Evolutionary conservation across 1,140 invertebrate species (phyloP), one percentile per base, ranked within the genome.

Genomic region (Drosophila kikkawai): DNA sequence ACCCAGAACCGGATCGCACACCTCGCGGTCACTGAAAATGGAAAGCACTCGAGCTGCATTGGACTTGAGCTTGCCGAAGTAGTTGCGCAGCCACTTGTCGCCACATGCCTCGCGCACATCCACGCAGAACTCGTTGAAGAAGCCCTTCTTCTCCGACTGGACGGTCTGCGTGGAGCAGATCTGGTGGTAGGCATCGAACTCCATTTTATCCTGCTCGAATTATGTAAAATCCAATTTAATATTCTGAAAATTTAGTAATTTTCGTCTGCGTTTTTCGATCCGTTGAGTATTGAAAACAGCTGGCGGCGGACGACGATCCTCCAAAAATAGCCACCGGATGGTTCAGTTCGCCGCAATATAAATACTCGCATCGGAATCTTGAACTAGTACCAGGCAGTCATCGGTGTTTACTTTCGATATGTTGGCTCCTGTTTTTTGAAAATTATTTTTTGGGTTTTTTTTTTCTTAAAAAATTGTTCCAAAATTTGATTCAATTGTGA

Each of bases 91-190:
- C 95, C 95, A 95, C 74, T 92, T 91, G 55, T 92, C 91, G 66
- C 91, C 56, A 86, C 81, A 75, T 86, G 77, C 50, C 93, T 95
- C 50, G 78, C 94, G 59, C 70, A 91, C 91, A 51, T 92, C 63
- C 92, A 85, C 7, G 74, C 86, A 94, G 68, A 95, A 95, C 51
- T 94, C 93, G 41, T 93, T 90, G 68, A 95, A 95, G 82, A 95
- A 95, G 9, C 95, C 95, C 66, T 94, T 93, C 67, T 93, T 93
- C 34, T 95, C 93, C 8, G 95, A 94, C 74, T 95, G 94, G 17
- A 95, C 85, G 0, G 95, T 95, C 59, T 94, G 94, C 76, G 93
- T 92, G 55, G 94, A 95, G 75, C 95, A 95, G 42, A 94, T 90
- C 34, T 83, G 84, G 19, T 93, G 86, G 69, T 94, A 94, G 29